Evolutionary conservation across 2,888 invertebrate species (phyloP).

Genomic region (Acleris sparsana): DNA sequence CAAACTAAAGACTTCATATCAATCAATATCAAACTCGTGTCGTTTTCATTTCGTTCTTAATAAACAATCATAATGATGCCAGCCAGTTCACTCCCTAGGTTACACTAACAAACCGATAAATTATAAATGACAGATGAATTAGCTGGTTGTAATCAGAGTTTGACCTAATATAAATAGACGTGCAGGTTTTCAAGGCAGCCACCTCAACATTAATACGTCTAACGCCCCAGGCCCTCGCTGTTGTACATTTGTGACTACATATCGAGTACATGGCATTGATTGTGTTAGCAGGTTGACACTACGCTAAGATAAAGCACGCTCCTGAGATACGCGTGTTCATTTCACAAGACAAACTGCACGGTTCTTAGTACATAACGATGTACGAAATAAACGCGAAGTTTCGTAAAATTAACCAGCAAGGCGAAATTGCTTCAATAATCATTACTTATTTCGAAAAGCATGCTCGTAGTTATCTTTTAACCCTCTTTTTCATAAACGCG

Average conservation of each 20-base stretch:
- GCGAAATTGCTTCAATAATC: background rate
- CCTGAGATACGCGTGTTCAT: constrained; percentile 10
- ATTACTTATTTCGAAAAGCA: constrained; percentile 1
- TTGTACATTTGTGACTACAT: too few relatives aligned
- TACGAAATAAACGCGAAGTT: constrained; percentile 22
- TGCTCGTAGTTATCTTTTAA: too few relatives aligned
- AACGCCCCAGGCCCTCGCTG: too few relatives aligned
- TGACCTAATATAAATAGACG: background rate
- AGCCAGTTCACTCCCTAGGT: too few relatives aligned
- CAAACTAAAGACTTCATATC: too few relatives aligned
- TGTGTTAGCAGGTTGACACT: constrained; percentile 26
- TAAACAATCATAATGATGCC: too few relatives aligned
- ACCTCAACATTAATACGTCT: background rate
- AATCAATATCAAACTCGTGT: too few relatives aligned
- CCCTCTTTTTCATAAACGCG: too few relatives aligned
- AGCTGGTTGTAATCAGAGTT: background rate
- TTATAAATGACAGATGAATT: too few relatives aligned
- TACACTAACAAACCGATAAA: too few relatives aligned
- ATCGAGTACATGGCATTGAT: too few relatives aligned
- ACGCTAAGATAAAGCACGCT: constrained; percentile 28
- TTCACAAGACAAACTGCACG: constrained; percentile 21
- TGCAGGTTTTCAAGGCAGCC: constrained; percentile 12
- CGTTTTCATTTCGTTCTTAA: too few relatives aligned
- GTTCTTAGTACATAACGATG: constrained; percentile 22
- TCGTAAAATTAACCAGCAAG: constrained; percentile 14